These are phyloP conservation scores for Eupeodes corollae DNA, from an alignment of 1,140 invertebrate genomes.

Conservation along the genomic window DNA sequence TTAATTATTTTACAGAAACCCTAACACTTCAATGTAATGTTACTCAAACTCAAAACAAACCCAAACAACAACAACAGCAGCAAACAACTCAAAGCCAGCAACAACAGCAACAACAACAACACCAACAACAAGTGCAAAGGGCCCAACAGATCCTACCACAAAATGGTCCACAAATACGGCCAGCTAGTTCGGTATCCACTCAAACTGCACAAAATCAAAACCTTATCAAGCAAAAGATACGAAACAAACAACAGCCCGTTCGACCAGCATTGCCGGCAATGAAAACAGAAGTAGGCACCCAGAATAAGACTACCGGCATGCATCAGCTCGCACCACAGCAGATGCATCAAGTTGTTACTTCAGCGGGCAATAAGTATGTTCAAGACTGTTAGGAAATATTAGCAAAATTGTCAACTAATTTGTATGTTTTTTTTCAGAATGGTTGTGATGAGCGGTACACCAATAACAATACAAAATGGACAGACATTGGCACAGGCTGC, in stretches of 20 bases:
- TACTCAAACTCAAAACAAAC: conserved; percentile 26
- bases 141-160: conserved; percentile 47
- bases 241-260: conserved; percentile 40
- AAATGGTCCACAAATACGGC: conserved; percentile 46
- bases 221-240: conserved; percentile 31
- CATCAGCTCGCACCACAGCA: conserved; percentile 27
- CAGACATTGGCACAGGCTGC: conserved; percentile 24
- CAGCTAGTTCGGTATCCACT: conserved; percentile 62
- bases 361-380: conserved; percentile 30
- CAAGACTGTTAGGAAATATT: background rate
- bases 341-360: conserved; percentile 36
- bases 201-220: conserved; percentile 48
- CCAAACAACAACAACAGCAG: conserved; percentile 14
- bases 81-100: conserved; percentile 14
- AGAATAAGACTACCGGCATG: conserved; percentile 41
- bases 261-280: conserved; percentile 46
- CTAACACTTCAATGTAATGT: conserved; percentile 34
- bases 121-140: conserved; percentile 14
- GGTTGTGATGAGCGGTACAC: conserved; percentile 35
- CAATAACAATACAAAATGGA: conserved; percentile 31
- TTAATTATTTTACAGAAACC: conserved; percentile 23
- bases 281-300: conserved; percentile 54
- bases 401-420: background rate
- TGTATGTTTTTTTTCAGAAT: conserved; percentile 17
- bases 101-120: conserved; percentile 18